A percentile compares a stretch with the other conserved stretches of the same genome.
phyloP scores from a whole-genome alignment of 2,113 vertebrate species.

The Raja brachyura region DNA sequence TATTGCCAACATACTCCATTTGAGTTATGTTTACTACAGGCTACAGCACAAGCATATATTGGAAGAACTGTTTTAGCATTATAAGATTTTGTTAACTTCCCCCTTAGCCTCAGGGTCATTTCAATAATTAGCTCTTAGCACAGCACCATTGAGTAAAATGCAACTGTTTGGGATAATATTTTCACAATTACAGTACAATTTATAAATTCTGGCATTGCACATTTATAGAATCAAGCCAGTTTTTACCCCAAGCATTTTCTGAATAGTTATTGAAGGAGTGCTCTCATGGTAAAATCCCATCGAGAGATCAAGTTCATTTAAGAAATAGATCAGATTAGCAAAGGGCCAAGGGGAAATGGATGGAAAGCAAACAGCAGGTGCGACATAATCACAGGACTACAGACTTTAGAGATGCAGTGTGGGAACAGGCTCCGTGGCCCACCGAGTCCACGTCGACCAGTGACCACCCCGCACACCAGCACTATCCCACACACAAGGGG shows the following conservation, averaged over 20 bases:
- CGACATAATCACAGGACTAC: too few species aligned
- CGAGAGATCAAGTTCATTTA: background rate
- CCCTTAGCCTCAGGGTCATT: background rate
- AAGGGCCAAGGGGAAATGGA: too few species aligned
- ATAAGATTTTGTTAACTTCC: background rate
- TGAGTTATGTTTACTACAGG: background rate
- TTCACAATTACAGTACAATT: background rate
- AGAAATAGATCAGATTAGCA: too few species aligned
- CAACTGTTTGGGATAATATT: background rate
- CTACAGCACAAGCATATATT: background rate
- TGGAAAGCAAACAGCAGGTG: too few species aligned
- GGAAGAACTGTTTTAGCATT: background rate
- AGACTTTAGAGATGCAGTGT: too few species aligned
- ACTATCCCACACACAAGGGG: too few species aligned
- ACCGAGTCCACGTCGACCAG: too few species aligned
- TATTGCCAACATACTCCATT: slow-evolving; percentile 8
- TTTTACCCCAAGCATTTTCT: background rate
- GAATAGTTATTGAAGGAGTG: background rate
- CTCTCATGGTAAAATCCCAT: background rate
- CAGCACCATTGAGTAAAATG: background rate
- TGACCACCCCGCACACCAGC: too few species aligned
- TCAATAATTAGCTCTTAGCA: background rate
- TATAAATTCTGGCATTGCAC: background rate
- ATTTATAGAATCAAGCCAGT: background rate
- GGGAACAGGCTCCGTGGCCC: too few species aligned